Base-by-base conservation (phyloP, 2,888 invertebrate genomes). In the Tipula helvola region DNA sequence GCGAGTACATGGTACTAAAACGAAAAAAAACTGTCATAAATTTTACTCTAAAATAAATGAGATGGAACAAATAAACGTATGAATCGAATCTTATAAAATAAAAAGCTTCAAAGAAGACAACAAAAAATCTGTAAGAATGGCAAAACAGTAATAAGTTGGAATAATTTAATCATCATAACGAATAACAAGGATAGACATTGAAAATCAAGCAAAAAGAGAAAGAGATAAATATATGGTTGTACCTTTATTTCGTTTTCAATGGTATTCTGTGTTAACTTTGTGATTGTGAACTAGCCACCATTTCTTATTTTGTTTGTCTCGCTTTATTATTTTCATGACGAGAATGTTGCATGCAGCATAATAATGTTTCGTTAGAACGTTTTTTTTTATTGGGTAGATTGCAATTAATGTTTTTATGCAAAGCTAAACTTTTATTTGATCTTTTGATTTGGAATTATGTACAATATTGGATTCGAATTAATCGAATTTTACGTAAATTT, bases 61-160 rank as follows among this genome's bases (percentile, higher is more conserved):
- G 71, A 71, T 71, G 71, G 71, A 71, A 71, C 71, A 71, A 71
- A 71, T 71, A 71, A 71, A 71, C 71, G 71, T 71, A 71, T 71
- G 71, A 28, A 71, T 71, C 71, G 71, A 71, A 71, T 71, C 28
- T 71, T 28, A 71, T 28, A 71, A 71, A 71, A 71, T 71, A 28
- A 7, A 71, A 28, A 28, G 8, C 28, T 71, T 4, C 71, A 13
- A 8, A 71, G n/a, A 52, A 52, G n/a, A 18, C 28, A 71, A 71
- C 71, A 52, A 52, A 13, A 71, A 71, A 52, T 52, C 5, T 16
- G 52, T 52, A 52, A n/a, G 16, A 52, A 16, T 16, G 52, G n/a
- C 16, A 71, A 10, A 71, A 28, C 13, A 71, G 28, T 12, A 28
- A 71, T 52, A 52, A 71, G 13, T 10, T 28, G 71, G 7, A 28